Conservation (phyloP, 2,888 invertebrate genomes). For the Agrilus biguttatus region DNA sequence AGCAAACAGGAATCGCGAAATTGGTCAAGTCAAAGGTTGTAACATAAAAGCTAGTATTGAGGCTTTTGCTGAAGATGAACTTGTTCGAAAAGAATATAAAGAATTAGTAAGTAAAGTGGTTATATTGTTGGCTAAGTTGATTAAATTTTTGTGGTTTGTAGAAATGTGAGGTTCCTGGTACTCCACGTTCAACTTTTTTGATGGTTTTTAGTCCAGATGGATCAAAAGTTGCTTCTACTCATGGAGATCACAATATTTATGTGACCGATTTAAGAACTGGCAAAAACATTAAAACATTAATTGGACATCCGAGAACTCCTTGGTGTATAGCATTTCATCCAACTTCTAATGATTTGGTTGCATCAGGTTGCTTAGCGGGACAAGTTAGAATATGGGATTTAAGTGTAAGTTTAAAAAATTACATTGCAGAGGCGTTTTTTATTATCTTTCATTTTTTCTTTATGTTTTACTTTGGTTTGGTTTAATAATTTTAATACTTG, state of each 20-base stretch:
- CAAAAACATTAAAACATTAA: conserved; percentile 59
- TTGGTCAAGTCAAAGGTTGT: conserved; percentile 10
- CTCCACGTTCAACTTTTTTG: conserved; percentile 67
- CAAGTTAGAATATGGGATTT: conserved; percentile 85
- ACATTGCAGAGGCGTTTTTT: background rate
- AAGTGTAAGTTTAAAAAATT: conserved; percentile 36
- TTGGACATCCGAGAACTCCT: conserved; percentile 76
- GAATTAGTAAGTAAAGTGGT: conserved; percentile 39
- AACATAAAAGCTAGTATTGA: conserved; percentile 8
- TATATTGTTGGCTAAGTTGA: conserved; percentile 1
- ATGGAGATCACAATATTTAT: conserved; percentile 80
- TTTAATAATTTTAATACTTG: no score
- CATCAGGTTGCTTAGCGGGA: conserved; percentile 77
- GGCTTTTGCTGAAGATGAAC: conserved; percentile 43
- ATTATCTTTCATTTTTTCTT: background rate
- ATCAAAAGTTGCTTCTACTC: conserved; percentile 71
- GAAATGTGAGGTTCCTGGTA: conserved; percentile 59
- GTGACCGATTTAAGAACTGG: conserved; percentile 68
- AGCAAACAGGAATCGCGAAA: conserved; percentile 17
- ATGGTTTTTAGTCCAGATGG: conserved; percentile 84
- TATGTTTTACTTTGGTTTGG: background rate
- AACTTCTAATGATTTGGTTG: conserved; percentile 65
- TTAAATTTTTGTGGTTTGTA: conserved; percentile 25
- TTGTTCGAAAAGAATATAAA: conserved; percentile 43
- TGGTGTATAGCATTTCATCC: conserved; percentile 88